Conservation (phyloP, 2,113 vertebrate species). For the Ascaphus truei region DNA sequence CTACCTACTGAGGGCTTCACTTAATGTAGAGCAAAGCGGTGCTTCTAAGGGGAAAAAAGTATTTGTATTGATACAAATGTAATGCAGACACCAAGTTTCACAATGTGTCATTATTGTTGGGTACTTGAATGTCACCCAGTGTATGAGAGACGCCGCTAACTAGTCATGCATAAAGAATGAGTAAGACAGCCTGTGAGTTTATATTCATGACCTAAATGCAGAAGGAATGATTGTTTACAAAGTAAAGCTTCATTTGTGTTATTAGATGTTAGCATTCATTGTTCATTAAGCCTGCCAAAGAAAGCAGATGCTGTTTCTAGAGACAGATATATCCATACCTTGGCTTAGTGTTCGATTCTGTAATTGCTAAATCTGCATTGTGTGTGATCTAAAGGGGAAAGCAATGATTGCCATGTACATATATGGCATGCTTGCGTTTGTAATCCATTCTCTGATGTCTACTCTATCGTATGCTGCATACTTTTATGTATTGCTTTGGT, state of each 20-base stretch:
- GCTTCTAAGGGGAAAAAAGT: too few species aligned
- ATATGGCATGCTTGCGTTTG: too few species aligned
- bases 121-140: slow-evolving; percentile 22
- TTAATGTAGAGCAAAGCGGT: too few species aligned
- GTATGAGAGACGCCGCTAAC: slow-evolving; percentile 35
- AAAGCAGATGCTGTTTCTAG: background rate
- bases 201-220: slow-evolving; percentile 4
- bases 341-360: background rate
- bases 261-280: background rate
- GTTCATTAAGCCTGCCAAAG: background rate
- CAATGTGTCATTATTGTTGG: slow-evolving; percentile 19
- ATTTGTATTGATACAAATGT: too few species aligned
- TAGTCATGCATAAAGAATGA: slow-evolving; percentile 32
- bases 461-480: too few species aligned
- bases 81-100: slow-evolving; percentile 24
- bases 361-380: fast-evolving
- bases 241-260: slow-evolving; percentile 20
- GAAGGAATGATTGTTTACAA: background rate
- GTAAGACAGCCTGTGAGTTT: slow-evolving; percentile 13
- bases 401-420: too few species aligned
- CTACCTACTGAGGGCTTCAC: too few species aligned
- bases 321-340: background rate
- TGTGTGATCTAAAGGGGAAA: too few species aligned
- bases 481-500: too few species aligned
- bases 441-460: too few species aligned